Evolutionary conservation across 2,113 vertebrate species (phyloP).

Genomic region (Amphilophus citrinellus): DNA sequence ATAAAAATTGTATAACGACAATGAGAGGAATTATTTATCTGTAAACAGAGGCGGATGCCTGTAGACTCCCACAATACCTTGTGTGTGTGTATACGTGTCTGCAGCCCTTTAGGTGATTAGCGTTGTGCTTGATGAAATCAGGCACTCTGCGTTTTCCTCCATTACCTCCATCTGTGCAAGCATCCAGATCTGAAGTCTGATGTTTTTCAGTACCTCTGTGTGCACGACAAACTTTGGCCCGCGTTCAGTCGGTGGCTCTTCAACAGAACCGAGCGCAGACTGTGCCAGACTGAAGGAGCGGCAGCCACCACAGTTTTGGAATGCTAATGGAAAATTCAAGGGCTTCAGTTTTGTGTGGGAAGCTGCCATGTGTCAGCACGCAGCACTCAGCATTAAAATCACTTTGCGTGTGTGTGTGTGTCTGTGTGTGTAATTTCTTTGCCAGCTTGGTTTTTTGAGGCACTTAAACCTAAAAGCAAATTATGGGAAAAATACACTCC

Average conservation of each 20-base stretch:
- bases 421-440: constrained; percentile 35
- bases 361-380: constrained; percentile 71
- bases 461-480: constrained; percentile 65
- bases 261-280: constrained; percentile 27
- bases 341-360: constrained; percentile 68
- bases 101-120: constrained; percentile 49
- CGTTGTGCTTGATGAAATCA: constrained; percentile 30
- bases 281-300: constrained; percentile 57
- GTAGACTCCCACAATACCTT: background rate
- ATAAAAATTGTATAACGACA: constrained; percentile 55
- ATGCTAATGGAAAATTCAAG: constrained; percentile 73
- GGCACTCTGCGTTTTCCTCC: constrained; percentile 43
- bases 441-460: constrained; percentile 57
- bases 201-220: constrained; percentile 42
- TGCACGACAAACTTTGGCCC: constrained; percentile 51
- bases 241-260: constrained; percentile 47
- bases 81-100: constrained; percentile 3
- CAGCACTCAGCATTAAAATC: constrained; percentile 59
- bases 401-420: constrained; percentile 26
- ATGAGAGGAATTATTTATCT: constrained; percentile 62
- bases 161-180: constrained; percentile 52
- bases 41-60: constrained; percentile 48
- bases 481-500: constrained; percentile 54
- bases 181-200: constrained; percentile 40
- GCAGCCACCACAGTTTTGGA: constrained; percentile 55